Percentiles rank a stretch among this genome's conserved stretches.
Conservation (phyloP, 2,888 invertebrate species). For the Trichacis sp. region DNA sequence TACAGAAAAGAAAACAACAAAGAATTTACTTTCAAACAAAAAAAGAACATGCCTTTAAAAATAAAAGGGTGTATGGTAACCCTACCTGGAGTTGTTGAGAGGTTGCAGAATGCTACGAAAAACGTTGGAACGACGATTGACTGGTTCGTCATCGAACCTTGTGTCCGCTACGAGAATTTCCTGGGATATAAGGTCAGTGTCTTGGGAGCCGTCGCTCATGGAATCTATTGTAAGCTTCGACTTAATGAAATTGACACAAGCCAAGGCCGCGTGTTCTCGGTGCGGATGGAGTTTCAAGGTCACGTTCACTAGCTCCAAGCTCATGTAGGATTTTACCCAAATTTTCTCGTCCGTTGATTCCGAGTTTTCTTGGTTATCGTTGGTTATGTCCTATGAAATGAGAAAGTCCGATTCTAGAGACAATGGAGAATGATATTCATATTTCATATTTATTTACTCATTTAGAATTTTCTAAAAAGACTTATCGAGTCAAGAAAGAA, state of each 20-base stretch:
- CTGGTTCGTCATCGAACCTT: conserved; percentile 76
- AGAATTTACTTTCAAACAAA: no score
- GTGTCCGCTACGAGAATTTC: conserved; percentile 88
- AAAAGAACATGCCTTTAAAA: no score
- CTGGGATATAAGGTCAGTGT: conserved; percentile 92
- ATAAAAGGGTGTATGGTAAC: no score
- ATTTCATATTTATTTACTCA: no score
- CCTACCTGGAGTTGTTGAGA: conserved; percentile 71
- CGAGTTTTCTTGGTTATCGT: conserved; percentile 21
- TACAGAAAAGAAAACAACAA: no score
- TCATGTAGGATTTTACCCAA: conserved; percentile 85
- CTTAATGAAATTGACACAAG: conserved; percentile 92
- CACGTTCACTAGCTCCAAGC: conserved; percentile 88
- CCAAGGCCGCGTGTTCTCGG: conserved; percentile 75
- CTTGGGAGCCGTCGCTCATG: conserved; percentile 89
- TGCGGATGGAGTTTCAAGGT: conserved; percentile 78
- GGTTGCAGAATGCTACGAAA: conserved; percentile 91
- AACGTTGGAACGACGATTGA: conserved; percentile 83
- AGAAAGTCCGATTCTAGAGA: no score
- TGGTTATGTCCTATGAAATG: background rate
- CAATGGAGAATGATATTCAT: no score
- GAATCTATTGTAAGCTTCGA: conserved; percentile 88
- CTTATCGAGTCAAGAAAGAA: no score
- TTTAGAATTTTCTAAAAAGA: no score
- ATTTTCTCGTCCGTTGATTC: conserved; percentile 67